Conservation (phyloP, 2,113 vertebrate species). For the Eurypyga helias region DNA sequence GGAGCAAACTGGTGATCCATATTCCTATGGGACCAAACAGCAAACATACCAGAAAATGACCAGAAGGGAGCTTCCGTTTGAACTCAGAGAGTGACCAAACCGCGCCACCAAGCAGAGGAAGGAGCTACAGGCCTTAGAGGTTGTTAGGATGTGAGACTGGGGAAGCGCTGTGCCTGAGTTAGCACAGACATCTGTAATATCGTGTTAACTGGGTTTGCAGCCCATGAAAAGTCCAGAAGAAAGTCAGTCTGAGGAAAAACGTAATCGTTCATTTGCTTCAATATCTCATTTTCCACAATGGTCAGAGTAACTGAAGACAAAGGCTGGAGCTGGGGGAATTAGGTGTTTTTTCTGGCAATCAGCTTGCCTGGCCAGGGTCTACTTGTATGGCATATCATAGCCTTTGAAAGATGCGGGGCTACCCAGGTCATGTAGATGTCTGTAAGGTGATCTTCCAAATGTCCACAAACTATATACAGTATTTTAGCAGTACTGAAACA, state of each 20-base stretch:
- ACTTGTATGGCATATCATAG: not conserved
- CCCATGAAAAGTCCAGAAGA: not conserved
- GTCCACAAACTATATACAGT: not conserved
- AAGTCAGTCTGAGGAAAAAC: not conserved
- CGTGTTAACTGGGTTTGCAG: not conserved
- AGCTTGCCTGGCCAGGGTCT: not conserved
- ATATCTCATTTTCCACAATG: not conserved
- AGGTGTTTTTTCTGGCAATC: not conserved
- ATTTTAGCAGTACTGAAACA: not conserved
- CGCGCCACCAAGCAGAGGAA: not conserved
- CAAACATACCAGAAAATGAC: accelerated
- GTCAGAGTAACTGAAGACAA: not conserved
- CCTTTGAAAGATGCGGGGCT: not conserved
- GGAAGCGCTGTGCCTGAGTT: not conserved
- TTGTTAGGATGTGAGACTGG: not conserved
- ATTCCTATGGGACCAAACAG: not conserved
- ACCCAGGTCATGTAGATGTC: not conserved
- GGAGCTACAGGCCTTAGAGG: not conserved
- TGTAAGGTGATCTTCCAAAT: not conserved
- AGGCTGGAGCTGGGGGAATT: not conserved
- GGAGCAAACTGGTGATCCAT: not conserved
- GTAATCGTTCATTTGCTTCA: not conserved
- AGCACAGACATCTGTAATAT: not conserved
- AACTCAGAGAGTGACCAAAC: not conserved
- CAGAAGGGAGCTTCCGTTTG: not conserved